Evolutionary conservation across 2,113 vertebrate genomes (phyloP).

Genomic region (Antennarius striatus): DNA sequence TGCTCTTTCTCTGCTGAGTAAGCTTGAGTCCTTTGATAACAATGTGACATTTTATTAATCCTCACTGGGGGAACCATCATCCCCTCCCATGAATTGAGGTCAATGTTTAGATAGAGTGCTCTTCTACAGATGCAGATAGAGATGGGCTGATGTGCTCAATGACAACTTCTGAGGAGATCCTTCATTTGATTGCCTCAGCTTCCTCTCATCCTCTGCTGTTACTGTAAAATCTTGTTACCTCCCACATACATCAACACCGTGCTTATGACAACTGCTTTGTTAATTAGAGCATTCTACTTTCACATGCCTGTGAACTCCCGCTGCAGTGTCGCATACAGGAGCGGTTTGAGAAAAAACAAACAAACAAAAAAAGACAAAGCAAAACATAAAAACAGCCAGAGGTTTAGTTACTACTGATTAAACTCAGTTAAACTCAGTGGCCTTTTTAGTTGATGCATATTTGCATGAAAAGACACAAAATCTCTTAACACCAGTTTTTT

Average conservation of each 20-base stretch:
- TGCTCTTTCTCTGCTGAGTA: background rate
- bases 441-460: too few relatives aligned
- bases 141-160: background rate
- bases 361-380: too few relatives aligned
- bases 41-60: background rate
- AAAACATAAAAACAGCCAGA: background rate
- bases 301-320: background rate
- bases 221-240: background rate
- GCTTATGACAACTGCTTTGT: background rate
- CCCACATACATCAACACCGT: background rate
- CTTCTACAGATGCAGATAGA: background rate
- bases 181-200: background rate
- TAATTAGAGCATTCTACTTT: background rate
- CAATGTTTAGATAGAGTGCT: background rate
- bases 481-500: constrained; percentile 26
- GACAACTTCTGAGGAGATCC: background rate
- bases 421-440: background rate
- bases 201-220: background rate
- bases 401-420: background rate
- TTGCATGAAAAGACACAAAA: too few relatives aligned
- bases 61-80: background rate
- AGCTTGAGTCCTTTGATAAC: background rate
- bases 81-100: background rate
- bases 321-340: background rate
- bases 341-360: background rate